phyloP scores from a whole-genome alignment of 2,113 vertebrate species.

The Oreotragus oreotragus region DNA sequence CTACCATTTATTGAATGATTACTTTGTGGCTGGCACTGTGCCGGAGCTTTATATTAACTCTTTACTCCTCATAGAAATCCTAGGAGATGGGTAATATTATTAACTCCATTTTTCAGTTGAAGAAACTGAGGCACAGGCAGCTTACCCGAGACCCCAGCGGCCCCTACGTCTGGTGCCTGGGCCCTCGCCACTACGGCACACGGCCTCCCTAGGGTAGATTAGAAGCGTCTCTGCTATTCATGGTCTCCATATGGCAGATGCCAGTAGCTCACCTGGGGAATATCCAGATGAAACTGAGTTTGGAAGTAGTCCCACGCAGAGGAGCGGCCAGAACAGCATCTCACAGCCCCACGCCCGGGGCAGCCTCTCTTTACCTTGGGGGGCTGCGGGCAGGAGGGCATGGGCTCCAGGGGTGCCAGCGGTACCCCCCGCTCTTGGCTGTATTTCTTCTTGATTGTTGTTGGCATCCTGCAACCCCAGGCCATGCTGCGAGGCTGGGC shows the following conservation, averaged over 20 bases:
- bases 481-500: neutral
- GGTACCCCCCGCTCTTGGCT: neutral
- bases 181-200: fast-evolving
- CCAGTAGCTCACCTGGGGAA: neutral
- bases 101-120: neutral
- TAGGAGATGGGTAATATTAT: neutral
- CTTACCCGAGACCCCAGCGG: fast-evolving
- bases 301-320: neutral
- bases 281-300: neutral
- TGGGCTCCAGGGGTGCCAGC: fast-evolving
- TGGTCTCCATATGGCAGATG: fast-evolving
- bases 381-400: fast-evolving
- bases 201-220: neutral
- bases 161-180: neutral
- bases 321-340: neutral
- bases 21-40: fast-evolving
- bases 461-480: neutral
- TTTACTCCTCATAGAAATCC: neutral
- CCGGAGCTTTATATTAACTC: neutral
- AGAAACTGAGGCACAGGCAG: neutral
- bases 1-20: fast-evolving
- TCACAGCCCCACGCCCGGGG: fast-evolving
- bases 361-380: neutral
- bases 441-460: neutral
- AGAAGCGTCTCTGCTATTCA: neutral